These are phyloP conservation scores for Fregetta grallaria DNA, from an alignment of 2,113 vertebrate species.

Conservation along the genomic window DNA sequence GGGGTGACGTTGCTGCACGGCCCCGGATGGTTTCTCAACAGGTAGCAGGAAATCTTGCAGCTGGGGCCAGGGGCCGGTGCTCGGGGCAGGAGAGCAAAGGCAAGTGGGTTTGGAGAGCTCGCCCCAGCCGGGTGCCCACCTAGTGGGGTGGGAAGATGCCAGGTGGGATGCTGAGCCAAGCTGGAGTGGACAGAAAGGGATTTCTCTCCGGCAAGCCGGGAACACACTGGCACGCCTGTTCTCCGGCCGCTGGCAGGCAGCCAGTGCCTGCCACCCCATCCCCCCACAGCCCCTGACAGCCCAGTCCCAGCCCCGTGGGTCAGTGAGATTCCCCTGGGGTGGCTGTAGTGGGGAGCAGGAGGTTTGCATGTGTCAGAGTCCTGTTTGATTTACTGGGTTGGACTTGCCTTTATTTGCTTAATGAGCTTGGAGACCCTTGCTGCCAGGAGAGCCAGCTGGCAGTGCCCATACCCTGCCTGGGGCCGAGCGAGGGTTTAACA, in stretches of 20 bases:
- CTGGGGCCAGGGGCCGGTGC: neutral
- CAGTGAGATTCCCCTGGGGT: neutral
- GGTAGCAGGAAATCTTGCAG: neutral
- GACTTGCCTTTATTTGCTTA: slow-evolving; percentile 61
- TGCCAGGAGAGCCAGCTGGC: neutral
- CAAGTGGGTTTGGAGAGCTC: neutral
- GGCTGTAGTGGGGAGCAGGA: rapidly evolving
- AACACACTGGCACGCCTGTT: neutral
- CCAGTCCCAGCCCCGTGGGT: rapidly evolving
- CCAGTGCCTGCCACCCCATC: neutral
- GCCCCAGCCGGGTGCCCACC: rapidly evolving
- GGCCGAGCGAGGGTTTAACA: neutral
- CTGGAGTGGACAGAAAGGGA: neutral
- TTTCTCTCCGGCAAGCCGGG: neutral
- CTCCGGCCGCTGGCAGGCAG: rapidly evolving
- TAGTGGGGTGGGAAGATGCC: neutral
- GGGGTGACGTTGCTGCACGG: neutral
- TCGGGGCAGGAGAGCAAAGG: neutral
- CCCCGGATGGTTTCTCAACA: neutral
- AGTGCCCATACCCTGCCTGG: neutral
- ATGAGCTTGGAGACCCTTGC: neutral
- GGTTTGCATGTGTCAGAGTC: slow-evolving; percentile 34
- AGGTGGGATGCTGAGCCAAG: rapidly evolving
- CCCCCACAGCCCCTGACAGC: neutral
- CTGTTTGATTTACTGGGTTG: slow-evolving; percentile 57